phyloP scores from a whole-genome alignment of 2,113 vertebrate genomes.

The Entelurus aequoreus region DNA sequence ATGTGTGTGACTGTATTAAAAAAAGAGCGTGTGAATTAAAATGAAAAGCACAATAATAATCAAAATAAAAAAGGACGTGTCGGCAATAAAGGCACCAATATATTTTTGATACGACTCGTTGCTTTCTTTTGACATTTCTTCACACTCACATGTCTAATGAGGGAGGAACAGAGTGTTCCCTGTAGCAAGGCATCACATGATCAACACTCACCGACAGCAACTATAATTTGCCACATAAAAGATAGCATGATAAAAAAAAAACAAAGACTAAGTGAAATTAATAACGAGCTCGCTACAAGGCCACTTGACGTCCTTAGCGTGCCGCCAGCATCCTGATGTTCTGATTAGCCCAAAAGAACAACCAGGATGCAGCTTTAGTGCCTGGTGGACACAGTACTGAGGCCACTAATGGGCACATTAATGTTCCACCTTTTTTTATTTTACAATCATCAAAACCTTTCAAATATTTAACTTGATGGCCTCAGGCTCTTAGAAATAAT shows the following conservation, averaged over 20 bases:
- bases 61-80: slow-evolving; percentile 11
- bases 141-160: slow-evolving; percentile 7
- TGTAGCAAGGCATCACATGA: background rate
- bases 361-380: no score
- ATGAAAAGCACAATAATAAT: slow-evolving; percentile 5
- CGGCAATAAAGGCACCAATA: slow-evolving; percentile 46
- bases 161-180: background rate
- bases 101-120: slow-evolving; percentile 9
- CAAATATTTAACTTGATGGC: background rate
- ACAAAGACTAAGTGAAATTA: background rate
- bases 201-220: background rate
- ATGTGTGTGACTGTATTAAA: background rate
- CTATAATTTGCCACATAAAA: background rate
- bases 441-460: background rate
- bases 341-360: no score
- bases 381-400: no score
- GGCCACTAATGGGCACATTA: no score
- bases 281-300: no score
- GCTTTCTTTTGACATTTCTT: slow-evolving; percentile 11
- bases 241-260: no score
- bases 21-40: slow-evolving; percentile 3
- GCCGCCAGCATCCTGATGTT: no score
- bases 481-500: background rate
- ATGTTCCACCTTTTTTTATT: no score
- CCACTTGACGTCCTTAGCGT: no score